These are phyloP conservation scores for Balearica regulorum DNA, from an alignment of 2,797 vertebrate species.

Conservation along the genomic window DNA sequence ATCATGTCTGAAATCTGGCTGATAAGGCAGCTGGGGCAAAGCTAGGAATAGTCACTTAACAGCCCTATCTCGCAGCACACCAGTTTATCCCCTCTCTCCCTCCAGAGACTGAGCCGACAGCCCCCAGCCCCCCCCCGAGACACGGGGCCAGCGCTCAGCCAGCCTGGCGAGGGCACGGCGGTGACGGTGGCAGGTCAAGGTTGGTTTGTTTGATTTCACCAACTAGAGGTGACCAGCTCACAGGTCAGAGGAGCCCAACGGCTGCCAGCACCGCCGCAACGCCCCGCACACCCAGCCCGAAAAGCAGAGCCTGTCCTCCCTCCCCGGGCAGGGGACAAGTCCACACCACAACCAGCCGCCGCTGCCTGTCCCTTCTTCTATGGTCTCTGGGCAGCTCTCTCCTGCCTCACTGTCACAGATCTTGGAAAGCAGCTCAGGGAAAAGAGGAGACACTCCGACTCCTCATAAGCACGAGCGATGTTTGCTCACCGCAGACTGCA, in stretches of 20 bases:
- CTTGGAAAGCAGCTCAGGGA: not conserved
- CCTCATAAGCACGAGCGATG: rapidly evolving
- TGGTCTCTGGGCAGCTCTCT: not conserved
- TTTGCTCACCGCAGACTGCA: not conserved
- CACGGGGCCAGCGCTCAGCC: rapidly evolving
- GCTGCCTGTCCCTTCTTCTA: not conserved
- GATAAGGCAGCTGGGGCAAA: not conserved
- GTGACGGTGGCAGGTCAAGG: rapidly evolving
- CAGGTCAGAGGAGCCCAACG: not conserved
- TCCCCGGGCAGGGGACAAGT: not conserved
- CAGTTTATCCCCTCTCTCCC: not conserved
- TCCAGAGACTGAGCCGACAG: not conserved
- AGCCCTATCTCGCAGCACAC: not conserved
- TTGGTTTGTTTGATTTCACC: not conserved
- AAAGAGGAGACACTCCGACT: not conserved
- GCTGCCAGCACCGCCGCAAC: not conserved
- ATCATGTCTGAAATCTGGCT: not conserved
- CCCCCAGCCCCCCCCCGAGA: not conserved
- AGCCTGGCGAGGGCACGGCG: not conserved
- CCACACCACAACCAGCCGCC: not conserved
- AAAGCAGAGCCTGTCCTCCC: not conserved
- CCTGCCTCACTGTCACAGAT: not conserved
- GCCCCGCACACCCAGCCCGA: rapidly evolving
- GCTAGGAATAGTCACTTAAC: not conserved
- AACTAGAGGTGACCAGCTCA: rapidly evolving